Base-by-base conservation (phyloP, 1,140 invertebrate genomes). In the Atopsyche davidsoni region DNA sequence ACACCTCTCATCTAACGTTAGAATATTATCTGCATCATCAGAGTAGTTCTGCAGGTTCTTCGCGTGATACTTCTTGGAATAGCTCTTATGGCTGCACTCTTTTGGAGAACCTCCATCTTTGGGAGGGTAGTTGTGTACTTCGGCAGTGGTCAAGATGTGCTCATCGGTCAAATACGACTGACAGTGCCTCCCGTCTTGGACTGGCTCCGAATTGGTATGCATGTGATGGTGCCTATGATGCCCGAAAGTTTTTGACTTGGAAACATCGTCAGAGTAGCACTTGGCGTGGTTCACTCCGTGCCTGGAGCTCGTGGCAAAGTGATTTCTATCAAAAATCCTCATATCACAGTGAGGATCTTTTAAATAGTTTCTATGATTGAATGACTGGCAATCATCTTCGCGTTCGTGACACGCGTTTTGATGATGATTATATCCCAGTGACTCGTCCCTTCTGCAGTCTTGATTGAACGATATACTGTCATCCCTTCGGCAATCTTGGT, bases 51-150 rank as follows among this genome's bases (percentile, higher is more conserved):
- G 55, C 64, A 69, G 46, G 69, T 69, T 51, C 66, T 54, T 58
- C 11, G 43, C 43, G 19, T 42, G 39, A 35, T 54, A 51, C 38
- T 58, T 58, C 45, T 58, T 54, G 16, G 47, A 44, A 36, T 52
- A 46, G 38, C 40, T 46, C 24, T 55, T 58, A 25, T 52, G 57
- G 28, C 52, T 55, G 49, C 53, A 58, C 18, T 54, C 53, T 35
- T 55, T 69, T 3, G 72, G 70, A 14, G 72, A 73, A 24, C 69
- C 70, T 13, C 68, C 70, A 43, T 74, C 72, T 35, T 70, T 72
- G 24, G 72, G 72, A 2, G 72, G 72, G 43, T 71, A 74, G 44
- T 73, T 70, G 63, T 74, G 72, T 25, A 74, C 72, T 60, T 74
- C 69, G 41, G 69, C 72, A 3, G 70, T 74, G 9, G 64, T 72